These are phyloP conservation scores for Orientallactaga sibirica DNA, from an alignment of 2,797 vertebrate species.

Conservation along the genomic window DNA sequence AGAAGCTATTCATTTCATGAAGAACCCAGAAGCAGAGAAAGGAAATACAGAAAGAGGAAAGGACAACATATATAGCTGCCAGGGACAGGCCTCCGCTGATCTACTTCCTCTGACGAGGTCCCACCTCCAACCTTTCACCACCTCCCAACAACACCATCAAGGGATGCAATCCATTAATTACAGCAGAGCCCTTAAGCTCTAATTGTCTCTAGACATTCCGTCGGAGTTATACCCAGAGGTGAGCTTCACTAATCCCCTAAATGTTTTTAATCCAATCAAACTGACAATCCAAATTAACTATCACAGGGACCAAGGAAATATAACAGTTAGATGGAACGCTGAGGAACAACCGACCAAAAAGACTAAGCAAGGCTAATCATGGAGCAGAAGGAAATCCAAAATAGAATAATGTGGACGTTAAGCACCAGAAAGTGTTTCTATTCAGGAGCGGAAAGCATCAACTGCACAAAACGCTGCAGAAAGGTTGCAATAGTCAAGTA, in stretches of 20 bases:
- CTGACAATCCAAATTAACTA: too few species aligned
- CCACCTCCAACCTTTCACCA: not conserved
- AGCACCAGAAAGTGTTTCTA: constrained; percentile 1
- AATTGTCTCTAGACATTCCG: not conserved
- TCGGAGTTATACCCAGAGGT: not conserved
- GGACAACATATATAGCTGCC: too few species aligned
- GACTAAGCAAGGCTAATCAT: not conserved
- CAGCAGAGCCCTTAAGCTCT: too few species aligned
- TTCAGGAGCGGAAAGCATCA: not conserved
- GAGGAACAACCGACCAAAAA: not conserved
- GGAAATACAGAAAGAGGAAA: too few species aligned
- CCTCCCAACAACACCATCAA: not conserved
- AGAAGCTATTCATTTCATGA: too few species aligned
- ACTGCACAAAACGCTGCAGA: not conserved
- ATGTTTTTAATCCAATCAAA: too few species aligned
- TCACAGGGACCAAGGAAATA: not conserved
- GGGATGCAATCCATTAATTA: too few species aligned
- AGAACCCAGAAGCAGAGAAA: too few species aligned
- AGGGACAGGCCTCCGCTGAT: too few species aligned
- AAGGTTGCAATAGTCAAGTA: not conserved
- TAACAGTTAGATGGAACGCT: not conserved
- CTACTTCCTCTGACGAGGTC: too few species aligned
- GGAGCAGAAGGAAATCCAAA: not conserved
- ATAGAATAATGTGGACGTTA: not conserved
- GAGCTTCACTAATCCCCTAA: too few species aligned